A percentile compares a stretch with the other conserved stretches of the same genome.
phyloP scores from a whole-genome alignment of 1,140 invertebrate species.

The Drosophila takahashii region DNA sequence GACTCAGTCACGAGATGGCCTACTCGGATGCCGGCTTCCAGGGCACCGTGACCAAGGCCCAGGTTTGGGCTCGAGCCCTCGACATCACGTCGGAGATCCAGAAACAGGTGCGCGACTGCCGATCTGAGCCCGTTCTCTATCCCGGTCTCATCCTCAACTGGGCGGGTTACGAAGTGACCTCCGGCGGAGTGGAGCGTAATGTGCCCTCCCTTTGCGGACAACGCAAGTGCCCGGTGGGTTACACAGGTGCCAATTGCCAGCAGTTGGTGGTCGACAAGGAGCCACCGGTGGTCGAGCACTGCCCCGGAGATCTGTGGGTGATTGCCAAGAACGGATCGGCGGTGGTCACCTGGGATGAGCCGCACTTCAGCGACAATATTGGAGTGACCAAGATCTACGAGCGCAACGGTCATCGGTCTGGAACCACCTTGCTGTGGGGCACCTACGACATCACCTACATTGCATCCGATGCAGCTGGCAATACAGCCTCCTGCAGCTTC shows the following conservation, averaged over 20 bases:
- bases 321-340: conserved; percentile 96
- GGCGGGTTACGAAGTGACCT: conserved; percentile 95
- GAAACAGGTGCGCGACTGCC: conserved; percentile 95
- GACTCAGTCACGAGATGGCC: conserved; percentile 87
- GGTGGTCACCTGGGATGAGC: conserved; percentile 97
- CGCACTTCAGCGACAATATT: conserved; percentile 95
- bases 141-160: conserved; percentile 94
- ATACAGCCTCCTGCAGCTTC: conserved; percentile 96
- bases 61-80: conserved; percentile 96
- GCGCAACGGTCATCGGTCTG: conserved; percentile 94
- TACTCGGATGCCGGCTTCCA: conserved; percentile 96
- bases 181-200: conserved; percentile 95
- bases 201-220: conserved; percentile 97
- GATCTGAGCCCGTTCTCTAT: conserved; percentile 95
- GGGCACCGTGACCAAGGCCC: conserved; percentile 96
- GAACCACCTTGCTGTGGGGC: conserved; percentile 96
- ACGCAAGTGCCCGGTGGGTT: conserved; percentile 93
- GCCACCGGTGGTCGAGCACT: conserved; percentile 94
- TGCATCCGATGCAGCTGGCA: conserved; percentile 95
- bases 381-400: conserved; percentile 92
- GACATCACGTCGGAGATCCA: conserved; percentile 97
- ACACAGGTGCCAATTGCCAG: conserved; percentile 93
- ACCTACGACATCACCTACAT: conserved; percentile 97
- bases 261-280: conserved; percentile 94
- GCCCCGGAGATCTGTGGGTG: conserved; percentile 97